Percentiles rank a stretch among this genome's conserved stretches.
These are phyloP conservation scores for Liasis olivaceus DNA, from an alignment of 2,797 vertebrate genomes.

Conservation along the genomic window DNA sequence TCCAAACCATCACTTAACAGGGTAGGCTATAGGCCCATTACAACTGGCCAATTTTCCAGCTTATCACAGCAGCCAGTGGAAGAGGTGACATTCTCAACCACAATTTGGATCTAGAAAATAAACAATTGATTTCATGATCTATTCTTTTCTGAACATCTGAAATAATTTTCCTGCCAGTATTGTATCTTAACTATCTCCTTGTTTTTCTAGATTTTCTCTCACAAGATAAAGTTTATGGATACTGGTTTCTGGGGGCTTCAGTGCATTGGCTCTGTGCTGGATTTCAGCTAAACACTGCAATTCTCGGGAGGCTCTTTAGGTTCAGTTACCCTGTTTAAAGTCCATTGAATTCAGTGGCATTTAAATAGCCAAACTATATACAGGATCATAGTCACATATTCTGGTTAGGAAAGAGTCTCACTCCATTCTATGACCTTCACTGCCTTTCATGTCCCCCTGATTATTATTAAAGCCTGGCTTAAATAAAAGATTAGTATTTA, in stretches of 20 bases:
- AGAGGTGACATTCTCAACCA: background rate
- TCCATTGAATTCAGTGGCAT: background rate
- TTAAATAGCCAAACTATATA: background rate
- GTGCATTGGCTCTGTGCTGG: background rate
- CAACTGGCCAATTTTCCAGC: rapidly evolving
- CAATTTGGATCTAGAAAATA: background rate
- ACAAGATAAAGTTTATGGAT: background rate
- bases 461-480: background rate
- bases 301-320: background rate
- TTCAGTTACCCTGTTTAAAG: background rate
- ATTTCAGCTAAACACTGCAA: background rate
- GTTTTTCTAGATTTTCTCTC: background rate
- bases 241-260: background rate
- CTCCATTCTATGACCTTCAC: background rate
- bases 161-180: background rate
- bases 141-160: background rate
- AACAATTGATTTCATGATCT: background rate
- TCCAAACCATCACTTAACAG: background rate
- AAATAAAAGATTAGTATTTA: background rate
- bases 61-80: background rate
- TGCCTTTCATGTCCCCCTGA: background rate
- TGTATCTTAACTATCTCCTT: background rate
- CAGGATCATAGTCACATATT: background rate
- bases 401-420: background rate
- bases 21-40: rapidly evolving